A percentile compares a stretch with the other conserved stretches of the same genome.
phyloP scores from a whole-genome alignment of 2,797 vertebrate species.

The Leptatherina wallacei region DNA sequence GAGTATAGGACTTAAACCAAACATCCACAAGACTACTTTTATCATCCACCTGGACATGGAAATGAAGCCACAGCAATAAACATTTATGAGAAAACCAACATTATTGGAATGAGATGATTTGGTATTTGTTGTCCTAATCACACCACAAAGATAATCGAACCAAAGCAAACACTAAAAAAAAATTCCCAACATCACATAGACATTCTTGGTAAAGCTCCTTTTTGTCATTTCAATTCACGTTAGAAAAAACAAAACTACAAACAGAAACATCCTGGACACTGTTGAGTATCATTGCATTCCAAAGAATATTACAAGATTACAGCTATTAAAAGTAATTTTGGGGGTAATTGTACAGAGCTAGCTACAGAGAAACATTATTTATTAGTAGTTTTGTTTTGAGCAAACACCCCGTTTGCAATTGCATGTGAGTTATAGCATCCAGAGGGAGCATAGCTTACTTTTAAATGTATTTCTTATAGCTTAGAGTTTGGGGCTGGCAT shows the following conservation, averaged over 20 bases:
- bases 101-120: constrained; percentile 49
- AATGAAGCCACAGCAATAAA: constrained; percentile 65
- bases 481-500: not conserved
- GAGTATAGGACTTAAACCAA: constrained; percentile 57
- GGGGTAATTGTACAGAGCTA: not conserved
- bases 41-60: constrained; percentile 69
- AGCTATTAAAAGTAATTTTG: not conserved
- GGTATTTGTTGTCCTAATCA: constrained; percentile 61
- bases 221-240: constrained; percentile 21
- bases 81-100: constrained; percentile 50
- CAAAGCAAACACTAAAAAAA: constrained; percentile 52
- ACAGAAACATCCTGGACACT: too few relatives aligned
- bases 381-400: not conserved
- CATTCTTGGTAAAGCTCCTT: constrained; percentile 27
- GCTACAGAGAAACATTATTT: not conserved
- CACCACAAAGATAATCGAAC: constrained; percentile 28
- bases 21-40: constrained; percentile 48
- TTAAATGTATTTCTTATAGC: not conserved
- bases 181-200: constrained; percentile 40
- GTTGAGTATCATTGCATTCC: too few relatives aligned
- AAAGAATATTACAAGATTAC: not conserved
- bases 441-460: not conserved
- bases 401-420: not conserved
- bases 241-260: not conserved
- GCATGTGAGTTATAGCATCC: not conserved